A percentile compares a stretch with the other conserved stretches of the same genome.
Conservation (phyloP, 2,797 vertebrate species). For the Falco concolor region DNA sequence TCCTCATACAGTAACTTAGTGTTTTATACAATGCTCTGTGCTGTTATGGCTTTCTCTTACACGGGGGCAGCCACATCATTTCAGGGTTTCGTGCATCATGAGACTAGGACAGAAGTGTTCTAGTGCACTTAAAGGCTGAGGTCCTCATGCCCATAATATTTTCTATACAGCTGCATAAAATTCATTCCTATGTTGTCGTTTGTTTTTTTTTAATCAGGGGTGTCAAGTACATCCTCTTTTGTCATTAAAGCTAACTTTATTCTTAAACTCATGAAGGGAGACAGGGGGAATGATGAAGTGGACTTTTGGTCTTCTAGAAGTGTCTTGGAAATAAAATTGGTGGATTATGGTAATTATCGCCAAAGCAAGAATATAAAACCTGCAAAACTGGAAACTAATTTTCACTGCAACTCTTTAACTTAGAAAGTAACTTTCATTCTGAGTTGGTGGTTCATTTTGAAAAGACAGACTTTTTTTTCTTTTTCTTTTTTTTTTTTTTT, state of each 20-base stretch:
- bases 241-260: not conserved
- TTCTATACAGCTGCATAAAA: not conserved
- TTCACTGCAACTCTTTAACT: not conserved
- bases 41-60: not conserved
- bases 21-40: not conserved
- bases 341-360: not conserved
- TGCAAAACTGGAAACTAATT: not conserved
- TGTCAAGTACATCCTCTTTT: not conserved
- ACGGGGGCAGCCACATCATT: not conserved
- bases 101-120: not conserved
- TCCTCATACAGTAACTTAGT: accelerated
- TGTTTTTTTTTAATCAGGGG: not conserved
- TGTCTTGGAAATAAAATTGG: not conserved
- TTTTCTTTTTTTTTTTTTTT: not conserved
- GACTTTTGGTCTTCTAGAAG: not conserved
- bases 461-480: not conserved
- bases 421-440: not conserved
- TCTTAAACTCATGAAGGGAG: not conserved
- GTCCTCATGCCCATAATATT: accelerated
- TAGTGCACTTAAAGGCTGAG: not conserved
- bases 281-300: not conserved
- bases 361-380: not conserved
- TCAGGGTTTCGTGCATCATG: not conserved
- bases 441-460: not conserved
- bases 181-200: not conserved